These are phyloP conservation scores for Scaptomyza pallida DNA, from an alignment of 1,140 invertebrate genomes.

Conservation along the genomic window DNA sequence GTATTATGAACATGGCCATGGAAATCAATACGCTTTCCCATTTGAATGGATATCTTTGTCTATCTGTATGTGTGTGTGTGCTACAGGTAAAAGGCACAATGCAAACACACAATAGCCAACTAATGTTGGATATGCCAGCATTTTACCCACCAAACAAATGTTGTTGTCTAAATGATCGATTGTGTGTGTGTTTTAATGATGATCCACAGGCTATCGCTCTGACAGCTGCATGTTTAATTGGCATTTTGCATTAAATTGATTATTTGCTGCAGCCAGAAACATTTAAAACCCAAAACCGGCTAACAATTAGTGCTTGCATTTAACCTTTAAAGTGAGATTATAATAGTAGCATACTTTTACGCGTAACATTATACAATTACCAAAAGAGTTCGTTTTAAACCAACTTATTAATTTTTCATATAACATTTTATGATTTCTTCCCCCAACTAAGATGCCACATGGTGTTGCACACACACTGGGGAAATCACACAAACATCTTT, in stretches of 20 bases:
- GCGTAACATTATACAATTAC: no score
- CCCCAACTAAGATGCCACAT: background rate
- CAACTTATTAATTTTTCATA: background rate
- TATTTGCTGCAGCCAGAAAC: background rate
- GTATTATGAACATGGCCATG: slow-evolving; percentile 63
- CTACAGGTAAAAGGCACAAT: slow-evolving; percentile 10
- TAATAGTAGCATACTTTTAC: no score
- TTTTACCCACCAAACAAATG: slow-evolving; percentile 7
- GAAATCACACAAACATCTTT: slow-evolving; percentile 33
- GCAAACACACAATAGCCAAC: slow-evolving; percentile 43
- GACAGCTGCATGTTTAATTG: background rate
- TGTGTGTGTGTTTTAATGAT: slow-evolving; percentile 25
- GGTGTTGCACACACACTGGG: slow-evolving; percentile 21
- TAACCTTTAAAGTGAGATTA: background rate
- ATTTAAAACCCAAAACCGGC: slow-evolving; percentile 5
- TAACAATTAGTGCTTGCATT: slow-evolving; percentile 3
- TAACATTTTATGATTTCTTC: background rate
- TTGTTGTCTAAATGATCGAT: slow-evolving; percentile 47
- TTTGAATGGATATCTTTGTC: slow-evolving; percentile 22
- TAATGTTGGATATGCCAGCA: slow-evolving; percentile 34
- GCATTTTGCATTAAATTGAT: no score
- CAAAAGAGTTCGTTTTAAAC: background rate
- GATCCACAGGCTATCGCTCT: slow-evolving; percentile 5
- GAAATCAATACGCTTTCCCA: slow-evolving; percentile 59
- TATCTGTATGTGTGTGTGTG: background rate